Base-by-base conservation (phyloP, 2,888 invertebrate species). In the Thymelicus lineola region DNA sequence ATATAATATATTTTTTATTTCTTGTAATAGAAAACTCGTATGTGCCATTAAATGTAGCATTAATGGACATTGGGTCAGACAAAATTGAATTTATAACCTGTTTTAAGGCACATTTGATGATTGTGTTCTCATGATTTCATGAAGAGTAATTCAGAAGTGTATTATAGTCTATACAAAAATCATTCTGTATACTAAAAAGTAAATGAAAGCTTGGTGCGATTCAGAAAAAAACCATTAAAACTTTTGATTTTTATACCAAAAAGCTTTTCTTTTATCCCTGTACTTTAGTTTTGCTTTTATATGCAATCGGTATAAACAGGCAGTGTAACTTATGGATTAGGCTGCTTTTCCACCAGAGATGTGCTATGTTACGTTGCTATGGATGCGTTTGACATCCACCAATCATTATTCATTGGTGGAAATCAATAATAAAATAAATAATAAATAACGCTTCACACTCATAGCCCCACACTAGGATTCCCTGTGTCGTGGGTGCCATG, bases 231-330 rank as follows among this genome's bases (percentile, higher is more conserved):
- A 93, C 93, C 93, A 93, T 93, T 93, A 93, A 93, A 93, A 93
- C 93, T 93, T 93, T 93, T 93, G 93, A 93, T 93, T 93, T 93
- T 93, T 93, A 93, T 93, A 93, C 93, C 93, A 93, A 91, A 80
- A 84, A 87, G 83, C 87, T 89, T 90, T 89, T 88, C 82, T 81
- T 89, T 77, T 76, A 17, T 74, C 57, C 65, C 57, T 70, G 46
- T n/a, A 12, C 46, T 45, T n/a, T 61, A 15, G 42, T 9, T 9
- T 42, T 10, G 2, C 42, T 38, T 3, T 20, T 20, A 20, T 20
- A 20, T 20, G 20, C 20, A 20, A 20, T 20, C 20, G 1, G 20
- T 3, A 20, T 20, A 20, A 20, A 20, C 20, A 20, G 20, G 20
- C 20, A 20, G 3, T 20, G 1, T 1, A 20, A 3, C 20, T 2